These are phyloP conservation scores for Teleopsis dalmanni DNA, from an alignment of 1,140 invertebrate species.

Conservation along the genomic window DNA sequence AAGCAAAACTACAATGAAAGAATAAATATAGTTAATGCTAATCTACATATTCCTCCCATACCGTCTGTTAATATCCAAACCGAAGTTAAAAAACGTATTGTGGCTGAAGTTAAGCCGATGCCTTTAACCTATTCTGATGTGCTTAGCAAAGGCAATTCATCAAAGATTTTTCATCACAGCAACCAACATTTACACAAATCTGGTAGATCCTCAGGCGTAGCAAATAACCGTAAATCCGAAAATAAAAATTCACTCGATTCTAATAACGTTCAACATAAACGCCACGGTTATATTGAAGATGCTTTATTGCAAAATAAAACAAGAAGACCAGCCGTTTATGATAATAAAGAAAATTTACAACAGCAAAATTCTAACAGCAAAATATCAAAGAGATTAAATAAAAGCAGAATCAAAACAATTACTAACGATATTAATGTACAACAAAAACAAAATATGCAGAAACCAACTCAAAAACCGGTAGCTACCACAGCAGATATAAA, in stretches of 20 bases:
- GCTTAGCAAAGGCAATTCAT: slow-evolving; percentile 55
- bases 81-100: slow-evolving; percentile 58
- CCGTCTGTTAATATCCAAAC: slow-evolving; percentile 20
- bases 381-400: neutral
- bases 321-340: slow-evolving; percentile 33
- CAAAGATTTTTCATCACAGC: slow-evolving; percentile 2
- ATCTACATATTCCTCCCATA: neutral
- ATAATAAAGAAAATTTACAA: slow-evolving; percentile 26
- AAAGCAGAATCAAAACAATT: neutral
- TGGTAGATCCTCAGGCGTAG: neutral
- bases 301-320: no score
- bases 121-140: slow-evolving; percentile 76
- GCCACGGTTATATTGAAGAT: no score
- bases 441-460: slow-evolving; percentile 4
- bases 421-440: neutral
- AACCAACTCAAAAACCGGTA: neutral
- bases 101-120: slow-evolving; percentile 79
- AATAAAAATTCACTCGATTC: no score
- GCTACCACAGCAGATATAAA: neutral
- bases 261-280: no score
- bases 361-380: neutral
- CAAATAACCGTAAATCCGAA: neutral
- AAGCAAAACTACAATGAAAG: neutral
- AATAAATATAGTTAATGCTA: neutral
- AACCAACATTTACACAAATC: neutral